Conservation (phyloP, 2,797 vertebrate species). For the Spinibarbus caldwelli region DNA sequence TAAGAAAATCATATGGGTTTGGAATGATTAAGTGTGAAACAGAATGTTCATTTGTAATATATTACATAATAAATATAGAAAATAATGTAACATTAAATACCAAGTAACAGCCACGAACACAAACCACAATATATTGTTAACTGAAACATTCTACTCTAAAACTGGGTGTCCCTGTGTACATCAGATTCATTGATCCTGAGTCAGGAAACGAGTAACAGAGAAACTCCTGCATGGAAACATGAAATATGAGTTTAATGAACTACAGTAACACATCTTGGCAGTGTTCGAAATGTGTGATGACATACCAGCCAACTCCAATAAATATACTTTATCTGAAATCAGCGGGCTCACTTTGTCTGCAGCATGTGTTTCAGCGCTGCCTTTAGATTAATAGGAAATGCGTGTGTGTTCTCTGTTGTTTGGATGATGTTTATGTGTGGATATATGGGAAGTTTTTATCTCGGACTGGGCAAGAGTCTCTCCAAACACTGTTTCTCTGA, state of each 20-base stretch:
- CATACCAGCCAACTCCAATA: slow-evolving; percentile 10
- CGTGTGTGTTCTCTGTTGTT: slow-evolving; percentile 12
- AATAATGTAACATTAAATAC: not conserved
- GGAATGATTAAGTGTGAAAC: not conserved
- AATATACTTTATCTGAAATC: slow-evolving; percentile 1
- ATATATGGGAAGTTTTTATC: not conserved
- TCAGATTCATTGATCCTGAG: not conserved
- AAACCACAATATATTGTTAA: not conserved
- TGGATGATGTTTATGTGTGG: not conserved
- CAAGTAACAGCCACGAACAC: not conserved
- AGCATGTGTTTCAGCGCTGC: not conserved
- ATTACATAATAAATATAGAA: not conserved
- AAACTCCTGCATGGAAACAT: not conserved
- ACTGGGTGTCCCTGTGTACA: slow-evolving; percentile 9
- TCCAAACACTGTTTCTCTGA: not conserved
- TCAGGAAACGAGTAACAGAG: slow-evolving; percentile 27
- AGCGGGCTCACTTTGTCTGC: not conserved
- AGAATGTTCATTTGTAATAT: not conserved
- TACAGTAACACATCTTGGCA: slow-evolving; percentile 20
- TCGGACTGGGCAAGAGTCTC: not conserved
- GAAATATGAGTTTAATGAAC: slow-evolving; percentile 14
- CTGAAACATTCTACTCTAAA: slow-evolving; percentile 20
- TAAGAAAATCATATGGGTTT: too few relatives aligned
- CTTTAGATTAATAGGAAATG: not conserved
- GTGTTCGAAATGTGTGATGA: slow-evolving; percentile 9